Percentiles rank a stretch among this genome's conserved stretches.
Evolutionary conservation across 2,113 vertebrate genomes (phyloP).

Genomic region (Neotoma lepida): DNA sequence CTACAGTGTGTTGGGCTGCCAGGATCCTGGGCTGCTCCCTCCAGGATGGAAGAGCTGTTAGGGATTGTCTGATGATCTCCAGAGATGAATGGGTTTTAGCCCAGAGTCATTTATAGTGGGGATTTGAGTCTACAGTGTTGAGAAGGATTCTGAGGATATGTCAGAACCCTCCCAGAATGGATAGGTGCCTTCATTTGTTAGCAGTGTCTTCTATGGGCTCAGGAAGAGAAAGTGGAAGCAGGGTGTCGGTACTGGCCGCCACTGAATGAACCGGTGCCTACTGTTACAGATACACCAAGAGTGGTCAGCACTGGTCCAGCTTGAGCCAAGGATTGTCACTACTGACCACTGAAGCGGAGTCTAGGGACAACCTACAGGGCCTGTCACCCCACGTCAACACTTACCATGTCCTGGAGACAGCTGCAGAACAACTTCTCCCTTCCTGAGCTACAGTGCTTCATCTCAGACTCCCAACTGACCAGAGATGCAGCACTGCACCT

Average conservation of each 20-base stretch:
- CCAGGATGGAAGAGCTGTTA: background rate
- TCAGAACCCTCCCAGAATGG: background rate
- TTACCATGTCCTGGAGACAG: background rate
- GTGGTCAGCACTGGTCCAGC: background rate
- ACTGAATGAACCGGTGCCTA: background rate
- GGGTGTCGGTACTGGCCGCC: accelerated
- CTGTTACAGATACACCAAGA: background rate
- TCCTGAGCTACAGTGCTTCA: slow-evolving; percentile 99
- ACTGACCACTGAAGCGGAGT: accelerated
- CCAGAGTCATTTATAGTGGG: too few species aligned
- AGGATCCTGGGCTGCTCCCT: background rate
- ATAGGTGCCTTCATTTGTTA: background rate
- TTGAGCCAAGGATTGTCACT: background rate
- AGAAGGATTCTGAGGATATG: background rate
- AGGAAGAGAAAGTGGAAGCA: background rate
- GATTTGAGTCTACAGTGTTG: background rate
- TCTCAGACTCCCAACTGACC: slow-evolving; percentile 99
- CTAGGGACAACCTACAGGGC: accelerated
- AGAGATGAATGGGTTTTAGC: background rate
- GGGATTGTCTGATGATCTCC: background rate
- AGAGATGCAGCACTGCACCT: slow-evolving; percentile 99
- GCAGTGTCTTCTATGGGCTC: background rate
- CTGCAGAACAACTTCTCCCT: slow-evolving; percentile 85
- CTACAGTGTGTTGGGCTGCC: background rate
- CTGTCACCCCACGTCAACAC: background rate